Evolutionary conservation across 1,140 invertebrate genomes (phyloP).

Genomic region (Diorhabda sublineata): DNA sequence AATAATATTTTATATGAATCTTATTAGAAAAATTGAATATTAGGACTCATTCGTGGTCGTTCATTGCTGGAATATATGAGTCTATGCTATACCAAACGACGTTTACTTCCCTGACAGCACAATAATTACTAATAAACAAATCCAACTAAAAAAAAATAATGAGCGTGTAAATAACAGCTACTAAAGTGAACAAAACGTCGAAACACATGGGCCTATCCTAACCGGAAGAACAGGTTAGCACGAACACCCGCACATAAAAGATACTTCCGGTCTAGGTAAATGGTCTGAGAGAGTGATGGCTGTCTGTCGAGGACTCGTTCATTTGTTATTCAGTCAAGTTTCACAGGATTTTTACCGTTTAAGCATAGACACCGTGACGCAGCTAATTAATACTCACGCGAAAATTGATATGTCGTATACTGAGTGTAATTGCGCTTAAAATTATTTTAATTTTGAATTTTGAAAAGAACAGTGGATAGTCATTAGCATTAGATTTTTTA

Average conservation of each 20-base stretch:
- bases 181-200: conserved; percentile 8
- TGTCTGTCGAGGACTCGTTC: conserved; percentile 35
- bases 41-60: too few species aligned
- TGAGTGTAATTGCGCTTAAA: not conserved
- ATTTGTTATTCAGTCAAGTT: conserved; percentile 29
- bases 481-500: too few species aligned
- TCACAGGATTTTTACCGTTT: not conserved
- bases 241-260: conserved; percentile 44
- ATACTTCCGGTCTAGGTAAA: conserved; percentile 41
- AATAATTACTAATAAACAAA: conserved; percentile 37
- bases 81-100: not conserved
- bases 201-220: conserved; percentile 34
- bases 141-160: conserved; percentile 31
- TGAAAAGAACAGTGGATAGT: too few species aligned
- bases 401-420: not conserved
- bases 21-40: too few species aligned
- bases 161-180: conserved; percentile 29
- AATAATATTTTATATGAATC: too few species aligned
- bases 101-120: conserved; percentile 26
- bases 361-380: not conserved
- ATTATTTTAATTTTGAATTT: too few species aligned
- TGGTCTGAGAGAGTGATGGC: conserved; percentile 39
- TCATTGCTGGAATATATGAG: too few species aligned
- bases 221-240: conserved; percentile 44
- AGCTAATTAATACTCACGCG: not conserved